Conservation (phyloP, 2,888 invertebrate genomes). For the Mechanitis messenoides region DNA sequence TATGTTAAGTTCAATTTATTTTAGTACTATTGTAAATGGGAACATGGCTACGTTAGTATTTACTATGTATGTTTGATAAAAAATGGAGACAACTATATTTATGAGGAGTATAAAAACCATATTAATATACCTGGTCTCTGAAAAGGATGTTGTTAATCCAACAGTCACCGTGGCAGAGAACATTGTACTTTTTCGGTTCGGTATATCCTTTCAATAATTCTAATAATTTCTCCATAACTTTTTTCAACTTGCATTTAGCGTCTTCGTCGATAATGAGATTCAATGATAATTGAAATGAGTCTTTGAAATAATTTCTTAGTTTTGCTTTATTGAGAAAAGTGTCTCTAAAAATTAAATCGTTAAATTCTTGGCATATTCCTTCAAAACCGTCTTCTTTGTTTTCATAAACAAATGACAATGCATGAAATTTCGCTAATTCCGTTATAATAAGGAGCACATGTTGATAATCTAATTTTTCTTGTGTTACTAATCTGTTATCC, state of each 20-base stretch:
- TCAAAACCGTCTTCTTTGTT: conserved; percentile 38
- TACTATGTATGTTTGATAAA: too few relatives aligned
- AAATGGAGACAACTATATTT: too few relatives aligned
- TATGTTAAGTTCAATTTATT: conserved; percentile 3
- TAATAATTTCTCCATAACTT: conserved; percentile 43
- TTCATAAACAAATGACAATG: conserved; percentile 51
- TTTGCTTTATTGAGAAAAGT: conserved; percentile 55
- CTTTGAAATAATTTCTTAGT: conserved; percentile 52
- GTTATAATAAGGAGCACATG: conserved; percentile 44
- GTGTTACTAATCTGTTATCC: conserved; percentile 42
- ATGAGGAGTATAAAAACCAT: not conserved
- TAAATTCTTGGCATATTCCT: conserved; percentile 40
- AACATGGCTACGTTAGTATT: too few relatives aligned
- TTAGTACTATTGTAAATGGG: not conserved
- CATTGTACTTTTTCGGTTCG: conserved; percentile 45
- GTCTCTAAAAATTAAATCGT: conserved; percentile 54
- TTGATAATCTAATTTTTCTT: conserved; percentile 42
- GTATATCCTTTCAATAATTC: conserved; percentile 48
- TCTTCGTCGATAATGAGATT: conserved; percentile 42
- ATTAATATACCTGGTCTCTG: conserved; percentile 41
- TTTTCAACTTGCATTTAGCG: conserved; percentile 43
- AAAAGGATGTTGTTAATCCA: conserved; percentile 63
- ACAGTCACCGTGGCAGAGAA: conserved; percentile 64
- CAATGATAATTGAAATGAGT: conserved; percentile 56
- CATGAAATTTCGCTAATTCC: conserved; percentile 62